Evolutionary conservation across 2,797 vertebrate species (phyloP).

Genomic region (Hypotaenidia okinawae): DNA sequence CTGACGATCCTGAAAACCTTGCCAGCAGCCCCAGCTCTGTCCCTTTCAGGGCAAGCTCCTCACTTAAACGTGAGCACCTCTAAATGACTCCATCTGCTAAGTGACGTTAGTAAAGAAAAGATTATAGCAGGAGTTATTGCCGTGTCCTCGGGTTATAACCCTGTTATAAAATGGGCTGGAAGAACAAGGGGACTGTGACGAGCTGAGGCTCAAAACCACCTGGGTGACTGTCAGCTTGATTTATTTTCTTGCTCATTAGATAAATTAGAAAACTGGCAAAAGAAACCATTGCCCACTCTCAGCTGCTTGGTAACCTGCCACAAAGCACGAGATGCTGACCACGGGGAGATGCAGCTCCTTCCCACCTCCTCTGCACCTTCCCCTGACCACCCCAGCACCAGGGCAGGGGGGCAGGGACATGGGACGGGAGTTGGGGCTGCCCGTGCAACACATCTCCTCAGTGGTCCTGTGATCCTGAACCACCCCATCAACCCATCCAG

Average conservation of each 20-base stretch:
- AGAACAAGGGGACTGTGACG: conserved; percentile 28
- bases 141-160: conserved; percentile 41
- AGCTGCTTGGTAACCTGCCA: conserved; percentile 33
- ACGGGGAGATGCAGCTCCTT: background rate
- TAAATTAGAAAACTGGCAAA: conserved; percentile 65
- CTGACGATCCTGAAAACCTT: conserved; percentile 51
- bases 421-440: background rate
- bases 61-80: conserved; percentile 65
- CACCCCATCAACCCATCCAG: background rate
- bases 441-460: background rate
- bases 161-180: conserved; percentile 42
- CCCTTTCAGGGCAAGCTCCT: conserved; percentile 63
- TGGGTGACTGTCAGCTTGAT: conserved; percentile 66
- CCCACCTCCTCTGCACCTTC: background rate
- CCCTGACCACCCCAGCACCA: background rate
- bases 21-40: conserved; percentile 60
- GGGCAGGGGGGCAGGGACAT: background rate
- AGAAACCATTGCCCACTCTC: background rate
- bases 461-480: background rate
- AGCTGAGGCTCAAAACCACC: conserved; percentile 46
- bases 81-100: conserved; percentile 73
- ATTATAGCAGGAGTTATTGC: conserved; percentile 61
- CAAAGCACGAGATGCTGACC: background rate
- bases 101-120: conserved; percentile 59
- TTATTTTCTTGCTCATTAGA: conserved; percentile 67